Evolutionary conservation across 2,888 invertebrate genomes (phyloP).

Genomic region (Rotaria magnacalcarata): DNA sequence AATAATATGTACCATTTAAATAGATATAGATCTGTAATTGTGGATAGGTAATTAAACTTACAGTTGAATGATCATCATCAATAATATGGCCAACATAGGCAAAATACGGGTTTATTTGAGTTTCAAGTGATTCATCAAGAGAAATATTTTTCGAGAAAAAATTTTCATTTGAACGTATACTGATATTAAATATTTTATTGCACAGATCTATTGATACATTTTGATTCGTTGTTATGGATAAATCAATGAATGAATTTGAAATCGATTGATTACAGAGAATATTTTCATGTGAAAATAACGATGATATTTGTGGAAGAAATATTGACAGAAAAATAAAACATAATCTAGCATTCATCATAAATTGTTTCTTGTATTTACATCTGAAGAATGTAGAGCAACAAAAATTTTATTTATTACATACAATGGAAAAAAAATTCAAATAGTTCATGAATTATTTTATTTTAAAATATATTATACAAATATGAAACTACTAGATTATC

Average conservation of each 20-base stretch:
- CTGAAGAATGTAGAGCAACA: neutral
- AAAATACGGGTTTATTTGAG: neutral
- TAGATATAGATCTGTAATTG: neutral
- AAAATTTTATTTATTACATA: too few relatives aligned
- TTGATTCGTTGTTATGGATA: neutral
- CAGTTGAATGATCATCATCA: neutral
- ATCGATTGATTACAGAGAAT: constrained; percentile 3
- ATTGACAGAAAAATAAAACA: neutral
- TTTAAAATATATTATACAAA: too few relatives aligned
- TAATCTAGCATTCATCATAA: neutral
- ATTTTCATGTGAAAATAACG: neutral
- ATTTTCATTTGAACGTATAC: neutral
- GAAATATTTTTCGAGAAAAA: neutral
- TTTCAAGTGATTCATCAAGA: neutral
- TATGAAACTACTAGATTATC: too few relatives aligned
- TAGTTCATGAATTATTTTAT: too few relatives aligned
- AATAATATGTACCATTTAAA: constrained; percentile 17
- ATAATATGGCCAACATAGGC: neutral
- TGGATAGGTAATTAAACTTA: neutral
- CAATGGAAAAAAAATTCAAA: too few relatives aligned
- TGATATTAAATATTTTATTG: neutral
- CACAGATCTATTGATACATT: neutral
- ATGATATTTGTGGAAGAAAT: neutral
- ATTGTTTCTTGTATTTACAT: neutral
- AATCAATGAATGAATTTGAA: neutral